These are phyloP conservation scores for Drosophila pruinosa DNA, from an alignment of 1,140 invertebrate genomes.

Conservation along the genomic window DNA sequence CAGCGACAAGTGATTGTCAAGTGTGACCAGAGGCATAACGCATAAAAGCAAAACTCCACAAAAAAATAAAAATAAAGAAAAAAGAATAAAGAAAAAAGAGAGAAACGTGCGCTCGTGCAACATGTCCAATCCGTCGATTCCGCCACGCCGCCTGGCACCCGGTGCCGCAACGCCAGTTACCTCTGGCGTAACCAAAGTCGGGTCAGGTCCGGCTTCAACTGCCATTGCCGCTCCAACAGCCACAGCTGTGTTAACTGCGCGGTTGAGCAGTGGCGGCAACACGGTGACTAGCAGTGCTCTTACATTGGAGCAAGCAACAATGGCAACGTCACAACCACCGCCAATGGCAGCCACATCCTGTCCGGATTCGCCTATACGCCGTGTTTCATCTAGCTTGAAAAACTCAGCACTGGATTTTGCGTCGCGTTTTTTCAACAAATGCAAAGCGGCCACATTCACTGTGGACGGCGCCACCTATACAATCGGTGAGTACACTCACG, in stretches of 20 bases:
- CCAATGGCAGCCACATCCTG: slow-evolving; percentile 61
- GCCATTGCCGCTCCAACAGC: slow-evolving; percentile 11
- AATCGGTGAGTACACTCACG: slow-evolving; percentile 86
- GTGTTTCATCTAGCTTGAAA: slow-evolving; percentile 76
- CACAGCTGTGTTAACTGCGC: slow-evolving; percentile 53
- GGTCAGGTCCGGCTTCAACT: slow-evolving; percentile 1
- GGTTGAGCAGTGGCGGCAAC: slow-evolving; percentile 46
- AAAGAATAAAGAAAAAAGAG: background rate
- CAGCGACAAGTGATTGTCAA: slow-evolving; percentile 23
- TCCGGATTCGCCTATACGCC: slow-evolving; percentile 76
- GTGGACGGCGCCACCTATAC: slow-evolving; percentile 91
- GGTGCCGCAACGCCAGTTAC: slow-evolving; percentile 67
- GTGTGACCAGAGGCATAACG: slow-evolving; percentile 13
- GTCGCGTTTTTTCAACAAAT: slow-evolving; percentile 88
- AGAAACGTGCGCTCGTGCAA: slow-evolving; percentile 27
- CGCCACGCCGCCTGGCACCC: slow-evolving; percentile 65
- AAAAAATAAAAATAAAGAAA: background rate
- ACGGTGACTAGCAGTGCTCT: slow-evolving; percentile 48
- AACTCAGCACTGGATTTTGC: slow-evolving; percentile 78
- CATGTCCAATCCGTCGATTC: slow-evolving; percentile 66
- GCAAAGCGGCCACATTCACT: slow-evolving; percentile 90
- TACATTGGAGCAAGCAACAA: slow-evolving; percentile 25
- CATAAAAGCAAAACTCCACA: background rate
- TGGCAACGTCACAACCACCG: background rate
- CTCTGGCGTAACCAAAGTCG: background rate